Conservation (phyloP, 2,888 invertebrate species). For the Uloborus plumipes region DNA sequence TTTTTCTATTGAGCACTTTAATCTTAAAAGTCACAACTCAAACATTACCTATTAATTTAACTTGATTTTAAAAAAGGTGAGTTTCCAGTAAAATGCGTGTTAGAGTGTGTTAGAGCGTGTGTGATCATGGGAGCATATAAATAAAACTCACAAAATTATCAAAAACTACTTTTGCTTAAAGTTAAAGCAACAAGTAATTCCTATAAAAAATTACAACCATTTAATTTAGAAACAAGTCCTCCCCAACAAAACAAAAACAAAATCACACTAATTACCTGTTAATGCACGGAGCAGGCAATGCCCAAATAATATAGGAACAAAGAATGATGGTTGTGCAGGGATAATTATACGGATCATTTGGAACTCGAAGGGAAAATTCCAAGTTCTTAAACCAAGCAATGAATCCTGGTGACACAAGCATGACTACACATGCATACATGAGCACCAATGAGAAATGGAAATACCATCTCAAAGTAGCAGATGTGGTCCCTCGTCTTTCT, state of each 20-base stretch:
- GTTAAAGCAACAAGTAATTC: not conserved
- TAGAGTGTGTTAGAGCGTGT: too few species aligned
- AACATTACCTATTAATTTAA: too few species aligned
- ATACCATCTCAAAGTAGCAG: slow-evolving; percentile 41
- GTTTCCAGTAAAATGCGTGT: too few species aligned
- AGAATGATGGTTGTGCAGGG: slow-evolving; percentile 34
- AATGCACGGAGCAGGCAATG: slow-evolving; percentile 33
- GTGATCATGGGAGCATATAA: too few species aligned
- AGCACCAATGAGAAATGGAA: slow-evolving; percentile 32
- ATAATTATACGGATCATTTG: slow-evolving; percentile 33
- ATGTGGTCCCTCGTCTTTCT: slow-evolving; percentile 39
- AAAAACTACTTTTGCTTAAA: not conserved
- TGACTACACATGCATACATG: slow-evolving; percentile 4
- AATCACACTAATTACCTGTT: slow-evolving; percentile 41
- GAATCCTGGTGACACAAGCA: slow-evolving; percentile 31
- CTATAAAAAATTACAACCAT: not conserved
- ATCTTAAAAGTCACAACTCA: too few species aligned
- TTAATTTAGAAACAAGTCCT: not conserved
- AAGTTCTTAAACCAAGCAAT: slow-evolving; percentile 43
- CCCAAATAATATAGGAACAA: slow-evolving; percentile 27
- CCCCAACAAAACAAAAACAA: not conserved
- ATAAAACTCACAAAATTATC: too few species aligned
- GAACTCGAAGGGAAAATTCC: slow-evolving; percentile 17
- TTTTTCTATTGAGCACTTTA: too few species aligned
- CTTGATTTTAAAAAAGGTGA: too few species aligned